Base-by-base conservation (phyloP, 2,888 invertebrate genomes). In the Callinectes sapidus region DNA sequence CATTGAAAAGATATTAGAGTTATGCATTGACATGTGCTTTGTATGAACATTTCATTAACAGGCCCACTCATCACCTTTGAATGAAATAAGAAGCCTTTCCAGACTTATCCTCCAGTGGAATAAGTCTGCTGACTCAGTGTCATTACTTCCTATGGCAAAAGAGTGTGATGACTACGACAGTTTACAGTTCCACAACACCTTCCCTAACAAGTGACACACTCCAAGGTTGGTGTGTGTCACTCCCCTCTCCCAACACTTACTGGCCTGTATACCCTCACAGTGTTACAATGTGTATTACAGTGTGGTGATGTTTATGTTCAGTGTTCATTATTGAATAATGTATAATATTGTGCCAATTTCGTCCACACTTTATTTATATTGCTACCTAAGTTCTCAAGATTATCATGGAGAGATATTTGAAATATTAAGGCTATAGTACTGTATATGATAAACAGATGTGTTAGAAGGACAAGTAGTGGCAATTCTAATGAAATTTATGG, bases 221-320 rank as follows among this genome's bases (percentile, higher is more conserved):
- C 81, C 81, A 81, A 35, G 81, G 81, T 16, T 35, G 81, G 6
- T 35, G 81, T 35, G 35, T 81, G 35, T 81, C 81, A 81, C 81
- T 35, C 71, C 10, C 10, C 16, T 81, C 35, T 35, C 13, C 35
- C 35, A 81, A 71, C 18, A n/a, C 5, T 71, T 3, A 5, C 71
- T 71, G 71, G 71, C n/a, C 71, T 71, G 71, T 28, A 28, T 28
- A 71, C 23, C 71, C 71, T 71, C 28, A 28, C 16, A 61, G 10
- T 61, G 61, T 61, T 23, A 61, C 23, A 61, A 61, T 23, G 23
- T 23, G 61, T 61, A 23, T 61, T 61, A 61, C 23, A 23, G 10
- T 48, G 32, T 81, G 32, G 81, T 81, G 71, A 28, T 81, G 81
- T 81, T 81, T 10, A 32, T 81, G 81, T 81, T 81, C 10, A 81